Base-by-base conservation (phyloP, 2,797 vertebrate genomes). In the Fistularia commersonii region DNA sequence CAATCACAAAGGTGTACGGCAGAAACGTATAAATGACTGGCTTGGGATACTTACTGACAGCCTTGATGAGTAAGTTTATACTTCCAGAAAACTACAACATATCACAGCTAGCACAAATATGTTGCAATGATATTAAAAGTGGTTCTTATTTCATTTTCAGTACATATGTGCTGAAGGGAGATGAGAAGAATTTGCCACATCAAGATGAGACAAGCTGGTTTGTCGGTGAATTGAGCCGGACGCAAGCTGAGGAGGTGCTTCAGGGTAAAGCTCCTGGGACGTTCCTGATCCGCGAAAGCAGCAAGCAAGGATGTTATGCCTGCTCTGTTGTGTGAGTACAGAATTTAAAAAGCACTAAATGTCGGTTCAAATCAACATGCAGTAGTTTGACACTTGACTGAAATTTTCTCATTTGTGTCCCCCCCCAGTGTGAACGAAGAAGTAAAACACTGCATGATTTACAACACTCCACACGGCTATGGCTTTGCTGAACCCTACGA, bases 1-100 rank as follows among this genome's bases (percentile, higher is more conserved):
- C 63, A 99, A 92, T 89, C 96, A 98, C 90, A 99, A 97, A 92
- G 97, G 97, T 8, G 97, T 98, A 64, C 92, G 95, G 59, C 97
- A 98, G 90, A 99, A 96, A 90, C 89, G 92, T 77, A 97, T 99
- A 64, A 97, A 98, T 0, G 93, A 95, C 80, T 99, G 97, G 97
- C 91, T 99, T 54, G 97, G 97, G 57, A 93, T 98, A 74, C 94
- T 93, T 82, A 95, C 90, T 8, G 93, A 98, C 77, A 95, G 91
- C 80, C 87, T 91, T 11, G 95, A 98, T 57, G 97, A 98, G 97
- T 99, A 89, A 85, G 96, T 96, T 53, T 23, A 12, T 10, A 8
- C 8, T 11, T 0, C 8, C 23, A 23, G 23, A 23, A 23, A 23
- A 23, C 23, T 4, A 23, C 23, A 23, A 6, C 8, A 8, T 45